Base-by-base conservation (phyloP, 1,140 invertebrate species). In the Pogonomyrmex barbatus region DNA sequence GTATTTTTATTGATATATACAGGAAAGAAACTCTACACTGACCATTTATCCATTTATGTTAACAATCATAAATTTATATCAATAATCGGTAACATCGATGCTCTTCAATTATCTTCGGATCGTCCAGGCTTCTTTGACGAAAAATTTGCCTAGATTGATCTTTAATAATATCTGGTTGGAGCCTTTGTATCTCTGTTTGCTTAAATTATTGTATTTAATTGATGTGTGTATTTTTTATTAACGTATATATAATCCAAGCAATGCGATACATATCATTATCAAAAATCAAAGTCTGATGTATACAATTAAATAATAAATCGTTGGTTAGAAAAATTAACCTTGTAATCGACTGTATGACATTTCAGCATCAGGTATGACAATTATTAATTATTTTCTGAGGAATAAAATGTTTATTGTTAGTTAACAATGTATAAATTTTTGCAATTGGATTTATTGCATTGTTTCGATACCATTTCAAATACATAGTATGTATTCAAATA, bases 301-400 rank as follows among this genome's bases (percentile, higher is more conserved):
- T 30, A 9, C 6, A 62, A 77, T 47, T 10, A 42, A 58, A 14
- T 5, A 47, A 62, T 24, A 30, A 45, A n/a, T 33, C 9, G 14
- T 36, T 47, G 54, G 24, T 77, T 77, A 75, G 12, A 73, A 58
- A 8, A 45, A 36, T 8, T 62, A 77, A 77, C 14, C 56, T 77
- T 24, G 12, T 30, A 6, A 52, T 36, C 4, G 5, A 2, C 42
- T 14, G 24, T 17, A n/a, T 52, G 30, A 50, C 14, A 17, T 70
- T 30, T 52, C 14, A 52, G 14, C 9, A 2, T 50, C 50, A 39
- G 50, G 33, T 73, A 56, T n/a, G 9, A 24, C 4, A 70, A 73
- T 39, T 73, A 36, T 56, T 42, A 17, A 33, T 71, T 4, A 39
- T 54, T 75, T 75, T 75, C 9, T 5, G 9, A 39, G 17, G 10